phyloP scores from a whole-genome alignment of 2,888 invertebrate genomes.

The Hypomecis punctinalis region DNA sequence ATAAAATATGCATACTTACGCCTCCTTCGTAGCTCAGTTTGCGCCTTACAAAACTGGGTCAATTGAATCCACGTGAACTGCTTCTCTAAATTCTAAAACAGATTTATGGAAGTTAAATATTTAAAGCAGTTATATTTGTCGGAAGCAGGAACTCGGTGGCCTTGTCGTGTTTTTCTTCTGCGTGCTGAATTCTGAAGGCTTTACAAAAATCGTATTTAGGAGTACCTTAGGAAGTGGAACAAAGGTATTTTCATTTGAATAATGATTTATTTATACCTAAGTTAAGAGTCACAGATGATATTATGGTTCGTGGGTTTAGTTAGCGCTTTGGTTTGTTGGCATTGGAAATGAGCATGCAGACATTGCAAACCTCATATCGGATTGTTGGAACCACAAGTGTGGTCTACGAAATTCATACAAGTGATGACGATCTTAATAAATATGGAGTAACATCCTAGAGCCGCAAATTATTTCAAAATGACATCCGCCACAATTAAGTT shows the following conservation, averaged over 20 bases:
- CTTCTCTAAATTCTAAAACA: constrained; percentile 50
- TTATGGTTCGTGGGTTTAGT: too few species aligned
- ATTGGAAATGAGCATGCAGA: too few species aligned
- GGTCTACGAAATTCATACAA: too few species aligned
- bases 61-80: constrained; percentile 52
- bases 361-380: too few species aligned
- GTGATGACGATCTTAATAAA: too few species aligned
- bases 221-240: constrained; percentile 8
- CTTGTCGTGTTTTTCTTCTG: constrained; percentile 26
- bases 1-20: not conserved
- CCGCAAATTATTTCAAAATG: too few species aligned
- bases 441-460: too few species aligned
- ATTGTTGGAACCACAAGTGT: too few species aligned
- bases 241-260: constrained; percentile 8
- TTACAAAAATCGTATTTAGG: constrained; percentile 13
- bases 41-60: constrained; percentile 51
- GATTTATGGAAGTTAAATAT: constrained; percentile 36
- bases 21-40: constrained; percentile 33
- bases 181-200: constrained; percentile 19
- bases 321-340: too few species aligned
- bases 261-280: constrained; percentile 11
- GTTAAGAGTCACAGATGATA: not conserved
- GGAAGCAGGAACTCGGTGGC: constrained; percentile 18
- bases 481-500: too few species aligned
- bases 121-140: constrained; percentile 25